Base-by-base conservation (phyloP, 37 sponge, comb jelly and placozoan genomes). In the Theonella swinhoei region DNA sequence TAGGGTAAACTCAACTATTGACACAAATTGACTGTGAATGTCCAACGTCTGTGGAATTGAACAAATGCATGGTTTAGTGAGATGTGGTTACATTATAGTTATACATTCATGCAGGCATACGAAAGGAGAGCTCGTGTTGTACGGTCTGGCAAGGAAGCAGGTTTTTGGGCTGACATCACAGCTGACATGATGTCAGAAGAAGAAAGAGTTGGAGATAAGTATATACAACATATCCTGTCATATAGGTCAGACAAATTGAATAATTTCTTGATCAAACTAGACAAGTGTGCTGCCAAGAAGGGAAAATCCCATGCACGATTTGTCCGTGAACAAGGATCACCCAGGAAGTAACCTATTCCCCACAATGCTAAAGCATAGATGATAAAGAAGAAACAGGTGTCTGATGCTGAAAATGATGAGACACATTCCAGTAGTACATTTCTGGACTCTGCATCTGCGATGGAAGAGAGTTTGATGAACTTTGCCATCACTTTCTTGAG, bases 101-200 rank as follows among this genome's bases (percentile, higher is more conserved):
- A 19, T 19, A 58, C 19, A 58, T 71, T 34, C 19, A 23, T 34
- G 19, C 35, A 71, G 72, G 5, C 39, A 8, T 71, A 22, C 35
- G 72, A 71, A 19, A 9, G 72, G 72, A 22, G 74, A 14, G 39
- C 42, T 14, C 19, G 25, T 23, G 1, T 19, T 23, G 67, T 73
- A 26, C 4, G 14, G 9, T n/a, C 54, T 28, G 24, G 34, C 2
- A 62, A 8, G 60, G 78, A 77, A 34, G 36, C 20, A 0, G 38
- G n/a, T 23, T 19, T 35, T 33, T 77, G 78, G 78, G 26, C 24
- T 24, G 61, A 1, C 14, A 63, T 77, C 4, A 34, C 78, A 54
- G 78, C 78, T 54, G 78, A 77, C 36, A 77, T 77, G 78, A 77
- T 77, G 78, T 77, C 78, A 0, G 78, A 77, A 2, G 78, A 77